Conservation (phyloP, 2,888 invertebrate genomes). For the Dusona sp. region DNA sequence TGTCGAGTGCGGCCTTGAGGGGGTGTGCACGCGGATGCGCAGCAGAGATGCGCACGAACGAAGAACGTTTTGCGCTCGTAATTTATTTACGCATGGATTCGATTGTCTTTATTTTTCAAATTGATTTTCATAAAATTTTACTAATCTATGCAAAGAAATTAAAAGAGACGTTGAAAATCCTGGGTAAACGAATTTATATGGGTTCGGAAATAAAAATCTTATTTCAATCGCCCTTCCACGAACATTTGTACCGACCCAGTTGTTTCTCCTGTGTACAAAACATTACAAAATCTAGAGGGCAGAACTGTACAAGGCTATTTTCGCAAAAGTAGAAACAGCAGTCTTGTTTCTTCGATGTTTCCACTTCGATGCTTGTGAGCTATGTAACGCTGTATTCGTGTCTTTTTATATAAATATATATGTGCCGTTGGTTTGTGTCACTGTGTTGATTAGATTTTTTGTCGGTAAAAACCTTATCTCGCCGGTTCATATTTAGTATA, state of each 20-base stretch:
- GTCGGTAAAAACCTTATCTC: slow-evolving; percentile 16
- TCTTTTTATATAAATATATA: slow-evolving; percentile 5
- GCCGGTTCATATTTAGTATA: neutral
- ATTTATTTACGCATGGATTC: neutral
- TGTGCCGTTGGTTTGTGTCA: slow-evolving; percentile 3
- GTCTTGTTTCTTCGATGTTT: neutral
- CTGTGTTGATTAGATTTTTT: slow-evolving; percentile 21
- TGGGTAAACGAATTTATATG: neutral
- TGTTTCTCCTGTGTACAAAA: neutral
- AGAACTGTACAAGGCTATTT: slow-evolving; percentile 8
- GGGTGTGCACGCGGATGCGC: slow-evolving; percentile 11
- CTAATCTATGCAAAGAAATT: neutral
- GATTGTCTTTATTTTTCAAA: neutral
- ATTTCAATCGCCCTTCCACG: neutral
- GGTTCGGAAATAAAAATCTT: neutral
- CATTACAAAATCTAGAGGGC: slow-evolving; percentile 16
- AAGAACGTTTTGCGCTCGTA: neutral
- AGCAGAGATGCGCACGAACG: neutral
- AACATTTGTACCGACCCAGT: slow-evolving; percentile 17
- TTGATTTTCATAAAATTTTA: neutral
- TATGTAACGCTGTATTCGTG: slow-evolving; percentile 5
- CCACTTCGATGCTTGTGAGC: slow-evolving; percentile 16
- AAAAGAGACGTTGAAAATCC: neutral
- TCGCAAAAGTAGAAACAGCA: slow-evolving; percentile 1
- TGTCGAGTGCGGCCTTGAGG: neutral